Base-by-base conservation (phyloP, 2,888 invertebrate genomes). In the Caenorhabditis afra region DNA sequence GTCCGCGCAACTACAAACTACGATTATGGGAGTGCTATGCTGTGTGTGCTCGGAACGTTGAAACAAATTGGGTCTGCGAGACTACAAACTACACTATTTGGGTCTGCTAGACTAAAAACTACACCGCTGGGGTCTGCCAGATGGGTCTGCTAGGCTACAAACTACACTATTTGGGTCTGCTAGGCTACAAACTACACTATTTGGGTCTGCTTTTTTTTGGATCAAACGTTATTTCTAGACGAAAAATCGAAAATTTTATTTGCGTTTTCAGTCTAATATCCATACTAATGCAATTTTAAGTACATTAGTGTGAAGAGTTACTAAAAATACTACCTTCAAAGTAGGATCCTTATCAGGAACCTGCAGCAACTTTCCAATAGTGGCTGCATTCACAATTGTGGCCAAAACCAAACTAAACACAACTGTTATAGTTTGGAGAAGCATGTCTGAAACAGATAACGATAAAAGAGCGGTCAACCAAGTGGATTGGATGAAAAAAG, bases 261-360 rank as follows among this genome's bases (percentile, higher is more conserved):
- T 3, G 52, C n/a, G 16, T n/a, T 57, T 7, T 37, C 23, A 37
- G 39, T n/a, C n/a, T n/a, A 47, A 61, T 47, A 29, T 16, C 16
- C 35, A 41, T 35, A 44, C 5, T 29, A 41, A 22, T 52, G 53
- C 7, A 23, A 47, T 41, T 39, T 14, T 22, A 22, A 23, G 52
- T 8, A n/a, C 39, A n/a, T n/a, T n/a, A n/a, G n/a, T n/a, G n/a
- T n/a, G n/a, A n/a, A n/a, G n/a, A n/a, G n/a, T n/a, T n/a, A n/a
- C n/a, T n/a, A n/a, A n/a, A n/a, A n/a, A n/a, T n/a, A 41, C n/a
- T n/a, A 78, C 78, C 55, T 62, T 71, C 50, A 78, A 66, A 20
- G 71, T 73, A 1, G 71, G 78, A 62, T 78, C 78, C 58, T 78
- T 78, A 67, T 78, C 78, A 3, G 78, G 78, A 41, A 78, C 67